A percentile compares a stretch with the other conserved stretches of the same genome.
phyloP scores from a whole-genome alignment of 1,140 invertebrate genomes.

The Apis laboriosa region DNA sequence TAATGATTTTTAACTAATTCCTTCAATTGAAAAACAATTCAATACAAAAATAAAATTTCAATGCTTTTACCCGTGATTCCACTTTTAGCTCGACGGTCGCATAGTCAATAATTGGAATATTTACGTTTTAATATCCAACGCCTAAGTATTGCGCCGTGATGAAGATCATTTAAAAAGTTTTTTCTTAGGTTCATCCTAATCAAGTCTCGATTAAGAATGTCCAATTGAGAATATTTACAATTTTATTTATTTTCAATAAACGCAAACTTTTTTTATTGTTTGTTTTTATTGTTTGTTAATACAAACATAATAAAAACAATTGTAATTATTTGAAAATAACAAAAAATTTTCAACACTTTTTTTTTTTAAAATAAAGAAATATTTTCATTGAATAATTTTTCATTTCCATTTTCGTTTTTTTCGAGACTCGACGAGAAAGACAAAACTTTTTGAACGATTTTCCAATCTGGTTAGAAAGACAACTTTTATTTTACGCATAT shows the following conservation, averaged over 20 bases:
- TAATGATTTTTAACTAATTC: constrained; percentile 18
- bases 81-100: neutral
- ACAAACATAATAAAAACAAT: neutral
- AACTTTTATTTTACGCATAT: constrained; percentile 4
- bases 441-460: constrained; percentile 26
- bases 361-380: no score
- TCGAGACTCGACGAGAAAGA: neutral
- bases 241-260: neutral
- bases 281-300: neutral
- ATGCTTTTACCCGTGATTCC: neutral
- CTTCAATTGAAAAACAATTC: constrained; percentile 3
- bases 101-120: constrained; percentile 2
- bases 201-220: neutral
- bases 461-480: neutral
- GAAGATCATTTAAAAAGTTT: constrained; percentile 25
- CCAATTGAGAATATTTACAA: neutral
- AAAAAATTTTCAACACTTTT: neutral
- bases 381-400: neutral
- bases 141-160: neutral
- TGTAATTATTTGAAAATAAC: neutral
- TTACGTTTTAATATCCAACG: constrained; percentile 6
- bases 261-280: neutral
- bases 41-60: constrained; percentile 37
- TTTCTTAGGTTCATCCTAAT: neutral
- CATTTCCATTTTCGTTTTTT: neutral